Base-by-base conservation (phyloP, 2,113 vertebrate species). In the Empidonax traillii region DNA sequence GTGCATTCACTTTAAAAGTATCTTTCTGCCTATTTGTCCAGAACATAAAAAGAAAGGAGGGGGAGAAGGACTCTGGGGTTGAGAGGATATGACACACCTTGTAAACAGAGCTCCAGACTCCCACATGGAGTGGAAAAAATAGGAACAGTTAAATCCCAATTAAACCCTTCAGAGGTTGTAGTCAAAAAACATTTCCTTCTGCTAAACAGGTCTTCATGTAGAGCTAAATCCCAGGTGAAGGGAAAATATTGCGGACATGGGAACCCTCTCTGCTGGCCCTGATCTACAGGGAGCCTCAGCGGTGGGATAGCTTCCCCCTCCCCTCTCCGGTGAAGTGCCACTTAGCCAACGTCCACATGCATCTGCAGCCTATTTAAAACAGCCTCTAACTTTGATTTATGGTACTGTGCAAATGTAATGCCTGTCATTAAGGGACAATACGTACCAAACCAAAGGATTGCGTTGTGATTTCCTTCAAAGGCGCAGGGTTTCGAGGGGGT, bases 301-400 rank as follows among this genome's bases (percentile, higher is more conserved):
- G 0, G 25, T 10, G 47, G 89, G 93, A 78, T 51, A 13, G 58
- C 28, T 62, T 22, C 83, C 90, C 85, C 92, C 80, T 58, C n/a
- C 61, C 41, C 37, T 62, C 85, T 80, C 78, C 61, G 63, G 84
- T 81, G 81, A 85, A 96, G 93, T 94, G 90, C 94, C 97, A 93
- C 96, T 96, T 94, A 95, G 59, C 72, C 72, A 28, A 66, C 12
- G 27, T 96, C 96, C 95, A 55, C 78, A 56, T 93, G 95, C 84
- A 93, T 96, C 97, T 97, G 95, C 92, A 92, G 94, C 90, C 97
- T 92, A 86, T 96, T 97, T 96, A 94, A 96, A 97, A 85, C 85
- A 95, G 95, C 56, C 95, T 78, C 85, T 53, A 77, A 80, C 43
- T 83, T 55, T 98, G 98, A 98, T 97, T 97, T 96, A 98, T 94